Percentiles rank a stretch among this genome's conserved stretches.
Evolutionary conservation across 1,140 invertebrate species (phyloP).

Genomic region (Drosophila tropicalis): DNA sequence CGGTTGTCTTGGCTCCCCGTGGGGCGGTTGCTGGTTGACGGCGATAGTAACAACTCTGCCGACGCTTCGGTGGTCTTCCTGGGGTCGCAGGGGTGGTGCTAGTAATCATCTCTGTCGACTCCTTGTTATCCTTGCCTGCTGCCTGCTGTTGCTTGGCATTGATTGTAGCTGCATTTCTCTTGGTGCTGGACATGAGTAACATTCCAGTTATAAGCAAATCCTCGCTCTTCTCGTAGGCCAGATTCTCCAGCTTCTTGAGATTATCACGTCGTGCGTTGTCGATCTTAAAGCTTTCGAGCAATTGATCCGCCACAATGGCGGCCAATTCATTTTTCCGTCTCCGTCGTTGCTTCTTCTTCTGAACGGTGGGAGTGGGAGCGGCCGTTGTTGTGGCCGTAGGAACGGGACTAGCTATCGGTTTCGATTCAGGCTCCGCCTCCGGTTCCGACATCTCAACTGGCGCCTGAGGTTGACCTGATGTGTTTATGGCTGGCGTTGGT

Average conservation of each 20-base stretch:
- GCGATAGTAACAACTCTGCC: conserved; percentile 71
- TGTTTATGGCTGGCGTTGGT: neutral
- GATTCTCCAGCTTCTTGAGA: conserved; percentile 77
- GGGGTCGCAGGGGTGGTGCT: neutral
- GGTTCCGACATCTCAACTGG: neutral
- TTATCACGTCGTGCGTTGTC: conserved; percentile 80
- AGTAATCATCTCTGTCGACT: neutral
- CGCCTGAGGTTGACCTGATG: neutral
- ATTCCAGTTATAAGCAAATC: conserved; percentile 75
- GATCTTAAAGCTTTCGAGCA: conserved; percentile 82
- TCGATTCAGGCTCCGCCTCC: neutral
- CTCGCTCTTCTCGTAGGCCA: conserved; percentile 79
- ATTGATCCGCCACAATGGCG: conserved; percentile 80
- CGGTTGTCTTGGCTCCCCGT: conserved; percentile 31
- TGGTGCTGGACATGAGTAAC: conserved; percentile 80
- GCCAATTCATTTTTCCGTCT: conserved; percentile 80
- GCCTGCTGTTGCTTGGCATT: conserved; percentile 1
- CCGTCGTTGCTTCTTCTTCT: conserved; percentile 72
- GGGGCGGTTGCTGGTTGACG: conserved; percentile 40
- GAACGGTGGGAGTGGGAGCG: conserved; percentile 1
- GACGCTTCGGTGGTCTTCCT: conserved; percentile 56
- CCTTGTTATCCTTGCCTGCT: conserved; percentile 38
- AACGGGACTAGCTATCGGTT: neutral
- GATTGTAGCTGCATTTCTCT: conserved; percentile 55
- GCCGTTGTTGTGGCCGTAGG: too few species aligned